Evolutionary conservation across 2,888 invertebrate species (phyloP).

Genomic region (Pandemis heparana): DNA sequence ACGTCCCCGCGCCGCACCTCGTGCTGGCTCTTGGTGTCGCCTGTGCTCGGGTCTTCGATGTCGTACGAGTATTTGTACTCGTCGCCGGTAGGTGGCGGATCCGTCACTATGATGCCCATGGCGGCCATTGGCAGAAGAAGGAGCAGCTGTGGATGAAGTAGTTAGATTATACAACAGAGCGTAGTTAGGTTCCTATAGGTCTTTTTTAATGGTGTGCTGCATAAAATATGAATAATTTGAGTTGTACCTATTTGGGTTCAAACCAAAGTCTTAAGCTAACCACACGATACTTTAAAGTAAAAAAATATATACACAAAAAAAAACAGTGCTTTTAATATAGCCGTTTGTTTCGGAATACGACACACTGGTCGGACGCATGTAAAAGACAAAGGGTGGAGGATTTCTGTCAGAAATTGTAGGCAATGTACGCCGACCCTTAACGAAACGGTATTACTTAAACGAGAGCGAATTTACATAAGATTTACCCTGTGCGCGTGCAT

Average conservation of each 20-base stretch:
- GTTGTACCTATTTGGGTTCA: too few relatives aligned
- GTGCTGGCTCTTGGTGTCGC: slow-evolving; percentile 77
- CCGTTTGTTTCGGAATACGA: too few relatives aligned
- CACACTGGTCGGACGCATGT: too few relatives aligned
- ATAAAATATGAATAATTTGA: too few relatives aligned
- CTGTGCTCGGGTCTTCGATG: slow-evolving; percentile 83
- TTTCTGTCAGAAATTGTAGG: not conserved
- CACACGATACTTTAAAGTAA: too few relatives aligned
- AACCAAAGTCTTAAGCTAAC: too few relatives aligned
- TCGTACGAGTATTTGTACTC: slow-evolving; percentile 80
- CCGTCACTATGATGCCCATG: slow-evolving; percentile 71
- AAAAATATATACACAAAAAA: too few relatives aligned
- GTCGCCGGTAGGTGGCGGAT: slow-evolving; percentile 66
- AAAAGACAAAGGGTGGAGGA: too few relatives aligned
- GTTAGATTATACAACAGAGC: not conserved
- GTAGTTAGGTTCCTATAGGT: not conserved
- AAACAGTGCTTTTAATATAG: too few relatives aligned
- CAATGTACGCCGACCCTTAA: not conserved
- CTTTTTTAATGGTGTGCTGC: too few relatives aligned
- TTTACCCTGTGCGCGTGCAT: slow-evolving; percentile 68
- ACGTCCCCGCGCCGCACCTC: slow-evolving; percentile 72
- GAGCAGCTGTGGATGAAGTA: slow-evolving; percentile 47
- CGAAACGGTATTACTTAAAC: not conserved
- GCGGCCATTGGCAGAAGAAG: slow-evolving; percentile 56
- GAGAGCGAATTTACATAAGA: slow-evolving; percentile 13